Base-by-base conservation (phyloP, 1,140 invertebrate species). In the Diorhabda carinulata region DNA sequence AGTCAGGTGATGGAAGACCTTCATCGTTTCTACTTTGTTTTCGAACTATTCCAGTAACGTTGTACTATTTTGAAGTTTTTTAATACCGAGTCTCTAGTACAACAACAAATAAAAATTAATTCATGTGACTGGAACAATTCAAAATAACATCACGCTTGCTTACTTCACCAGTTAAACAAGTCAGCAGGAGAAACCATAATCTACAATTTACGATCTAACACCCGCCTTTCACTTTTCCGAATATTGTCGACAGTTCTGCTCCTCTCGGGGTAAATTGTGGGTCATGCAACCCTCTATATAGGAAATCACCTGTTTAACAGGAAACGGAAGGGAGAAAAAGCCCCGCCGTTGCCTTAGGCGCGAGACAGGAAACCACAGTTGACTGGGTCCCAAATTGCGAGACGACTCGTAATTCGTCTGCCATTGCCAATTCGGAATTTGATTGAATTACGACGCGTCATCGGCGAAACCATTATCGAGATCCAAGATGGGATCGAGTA, bases 241-340 rank as follows among this genome's bases (percentile, higher is more conserved):
- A 57, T 25, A 57, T 2, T 4, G 7, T 25, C 57, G 25, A 57
- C 25, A n/a, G 25, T 57, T 9, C 9, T 25, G 57, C 25, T 57
- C 57, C 57, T 25, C 57, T n/a, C 57, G 25, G 57, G 25, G 3
- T 25, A 25, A 25, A 25, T 25, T 25, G 52, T n/a, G 52, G 6
- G 47, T 52, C 47, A 52, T 7, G 59, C 59, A 40, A 7, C 59
- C 40, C 25, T 8, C 59, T 7, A 61, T 40, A 43, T 41, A 8
- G 59, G 59, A 61, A 61, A 61, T 61, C 59, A 61, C 59, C 59
- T 61, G 59, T 61, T 61, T 61, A 52, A 52, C 47, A 52, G 47
- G 47, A 52, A 52, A 4, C 47, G 59, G 59, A 61, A 43, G 59
- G 42, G 7, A 5, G 6, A 60, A 41, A 60, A 41, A 41, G 10